phyloP scores from a whole-genome alignment of 1,140 invertebrate genomes.

The Macrostomum lignano region DNA sequence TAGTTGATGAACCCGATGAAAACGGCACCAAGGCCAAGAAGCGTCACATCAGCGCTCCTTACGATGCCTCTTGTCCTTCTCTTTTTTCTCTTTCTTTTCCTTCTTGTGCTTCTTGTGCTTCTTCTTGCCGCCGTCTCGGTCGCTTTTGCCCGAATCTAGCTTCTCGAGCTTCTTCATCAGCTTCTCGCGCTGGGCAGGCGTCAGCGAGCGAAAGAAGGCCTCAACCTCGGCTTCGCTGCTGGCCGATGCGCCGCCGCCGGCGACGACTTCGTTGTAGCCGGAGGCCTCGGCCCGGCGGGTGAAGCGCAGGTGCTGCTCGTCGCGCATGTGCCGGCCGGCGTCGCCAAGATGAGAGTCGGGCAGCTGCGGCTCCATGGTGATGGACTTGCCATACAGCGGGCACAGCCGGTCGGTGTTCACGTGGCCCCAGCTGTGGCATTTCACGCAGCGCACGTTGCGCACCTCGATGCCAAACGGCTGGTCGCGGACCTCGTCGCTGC shows the following conservation, averaged over 20 bases:
- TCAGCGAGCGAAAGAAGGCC: neutral
- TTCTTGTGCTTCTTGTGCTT: no score
- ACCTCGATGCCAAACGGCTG: constrained; percentile 91
- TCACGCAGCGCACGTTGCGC: constrained; percentile 80
- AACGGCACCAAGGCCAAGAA: no score
- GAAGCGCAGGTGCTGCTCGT: neutral
- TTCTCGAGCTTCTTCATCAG: constrained; percentile 1
- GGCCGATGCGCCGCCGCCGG: neutral
- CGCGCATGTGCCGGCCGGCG: neutral
- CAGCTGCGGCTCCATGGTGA: constrained; percentile 17
- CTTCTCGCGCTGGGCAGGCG: neutral
- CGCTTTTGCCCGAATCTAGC: constrained; percentile 1
- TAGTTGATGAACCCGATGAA: no score
- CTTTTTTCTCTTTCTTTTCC: no score
- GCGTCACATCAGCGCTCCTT: no score
- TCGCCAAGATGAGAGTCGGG: neutral
- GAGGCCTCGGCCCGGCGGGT: neutral
- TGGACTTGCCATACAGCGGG: constrained; percentile 40
- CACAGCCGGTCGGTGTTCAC: constrained; percentile 94
- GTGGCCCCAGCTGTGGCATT: constrained; percentile 96
- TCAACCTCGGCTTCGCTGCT: neutral
- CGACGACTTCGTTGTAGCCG: neutral
- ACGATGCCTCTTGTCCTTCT: no score
- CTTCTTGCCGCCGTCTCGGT: no score
- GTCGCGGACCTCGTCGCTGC: constrained; percentile 74